Evolutionary conservation across 2,113 vertebrate genomes (phyloP), one percentile per base, ranked within the genome.

Genomic region (Chionomys nivalis): DNA sequence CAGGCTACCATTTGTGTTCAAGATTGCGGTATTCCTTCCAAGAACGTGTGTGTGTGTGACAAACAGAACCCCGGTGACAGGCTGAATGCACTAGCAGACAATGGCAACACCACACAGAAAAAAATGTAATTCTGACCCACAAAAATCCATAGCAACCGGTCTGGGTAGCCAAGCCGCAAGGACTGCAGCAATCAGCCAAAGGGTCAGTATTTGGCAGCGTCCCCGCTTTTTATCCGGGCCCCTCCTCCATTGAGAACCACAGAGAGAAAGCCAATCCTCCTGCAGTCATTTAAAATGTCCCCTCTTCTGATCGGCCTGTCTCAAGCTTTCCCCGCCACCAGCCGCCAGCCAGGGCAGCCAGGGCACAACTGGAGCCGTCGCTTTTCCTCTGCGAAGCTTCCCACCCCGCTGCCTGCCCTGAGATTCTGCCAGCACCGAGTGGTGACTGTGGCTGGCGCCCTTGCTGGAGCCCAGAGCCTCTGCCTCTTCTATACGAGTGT

Each of bases 201-300:
- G 70, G 39, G 58, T 52, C 33, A 44, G 76, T 13, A 16, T 12
- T 76, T 47, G 63, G 47, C 66, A 26, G 9, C 66, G 26, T 86
- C 17, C 42, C 39, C 10, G 8, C 17, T 66, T 58, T 91, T 44
- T 36, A 61, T 24, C 26, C 9, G 11, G 3, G 1, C 55, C 49
- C 3, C 11, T 49, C 52, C 10, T 70, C 33, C n/a, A 39, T n/a
- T 63, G 2, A 23, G 49, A 63, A 76, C 49, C 87, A 85, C 87
- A 23, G 70, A 39, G 31, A 96, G 42, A 92, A 92, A 97, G 44
- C n/a, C 75, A 94, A 77, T 14, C 23, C 14, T 14, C 82, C 77
- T 92, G 49, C 52, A 55, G 24, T 44, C 61, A 79, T 66, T 79
- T 11, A 65, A 68, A 68, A 55, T 12, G 23, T 24, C 28, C 39